phyloP scores from a whole-genome alignment of 1,140 invertebrate genomes.

The Cydia splendana region DNA sequence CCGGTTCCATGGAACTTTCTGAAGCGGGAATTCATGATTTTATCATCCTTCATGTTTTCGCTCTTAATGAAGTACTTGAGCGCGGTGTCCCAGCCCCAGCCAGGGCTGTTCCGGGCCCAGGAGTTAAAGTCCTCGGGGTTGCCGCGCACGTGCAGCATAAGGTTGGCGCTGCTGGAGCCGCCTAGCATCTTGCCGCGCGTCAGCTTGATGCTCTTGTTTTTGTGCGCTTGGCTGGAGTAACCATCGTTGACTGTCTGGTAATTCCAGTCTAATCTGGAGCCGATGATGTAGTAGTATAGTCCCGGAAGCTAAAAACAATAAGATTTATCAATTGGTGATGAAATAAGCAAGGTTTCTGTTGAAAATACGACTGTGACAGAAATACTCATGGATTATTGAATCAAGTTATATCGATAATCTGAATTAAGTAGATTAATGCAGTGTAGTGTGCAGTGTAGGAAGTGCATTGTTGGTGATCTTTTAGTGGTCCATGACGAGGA shows the following conservation, averaged over 20 bases:
- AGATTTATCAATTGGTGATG: not conserved
- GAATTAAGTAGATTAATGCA: no score
- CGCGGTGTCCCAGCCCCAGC: constrained; percentile 88
- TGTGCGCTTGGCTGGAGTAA: not conserved
- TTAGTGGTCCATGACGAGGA: no score
- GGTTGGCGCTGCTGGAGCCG: constrained; percentile 86
- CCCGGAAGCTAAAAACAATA: not conserved
- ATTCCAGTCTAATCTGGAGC: constrained; percentile 6
- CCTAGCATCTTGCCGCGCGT: constrained; percentile 78
- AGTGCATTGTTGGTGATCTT: no score
- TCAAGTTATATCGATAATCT: no score
- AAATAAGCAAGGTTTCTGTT: no score
- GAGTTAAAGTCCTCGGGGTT: constrained; percentile 85
- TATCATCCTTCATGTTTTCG: constrained; percentile 18
- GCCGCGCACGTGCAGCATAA: constrained; percentile 88
- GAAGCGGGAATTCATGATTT: not conserved
- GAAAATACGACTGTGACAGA: no score
- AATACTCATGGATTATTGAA: no score
- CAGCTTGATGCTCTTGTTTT: not conserved
- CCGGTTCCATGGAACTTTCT: not conserved
- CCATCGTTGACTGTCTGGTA: not conserved
- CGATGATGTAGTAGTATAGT: not conserved
- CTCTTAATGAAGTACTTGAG: constrained; percentile 20
- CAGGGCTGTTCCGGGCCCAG: constrained; percentile 83
- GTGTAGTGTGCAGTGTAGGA: no score